Percentiles rank a stretch among this genome's conserved stretches.
Conservation (phyloP, 2,888 invertebrate species). For the Noctuana brunneofusca region DNA sequence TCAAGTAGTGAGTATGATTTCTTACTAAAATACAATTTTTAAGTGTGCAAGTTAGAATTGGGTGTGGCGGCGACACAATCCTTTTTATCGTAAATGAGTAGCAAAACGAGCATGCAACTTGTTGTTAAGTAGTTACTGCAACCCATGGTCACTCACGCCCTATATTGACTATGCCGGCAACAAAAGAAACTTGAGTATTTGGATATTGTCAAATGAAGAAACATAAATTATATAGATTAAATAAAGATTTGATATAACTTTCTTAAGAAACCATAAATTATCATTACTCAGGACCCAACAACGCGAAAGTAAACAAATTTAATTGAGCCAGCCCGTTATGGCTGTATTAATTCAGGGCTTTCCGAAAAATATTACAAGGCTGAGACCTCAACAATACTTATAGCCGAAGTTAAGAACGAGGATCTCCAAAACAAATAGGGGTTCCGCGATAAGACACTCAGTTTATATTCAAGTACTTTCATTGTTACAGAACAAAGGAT, state of each 20-base stretch:
- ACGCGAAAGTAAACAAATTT: conserved; percentile 17
- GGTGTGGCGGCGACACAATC: too few species aligned
- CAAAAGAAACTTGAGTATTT: too few species aligned
- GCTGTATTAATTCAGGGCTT: conserved; percentile 32
- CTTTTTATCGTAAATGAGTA: too few species aligned
- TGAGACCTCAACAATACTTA: conserved; percentile 37
- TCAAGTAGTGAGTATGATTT: too few species aligned
- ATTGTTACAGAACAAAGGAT: conserved; percentile 70
- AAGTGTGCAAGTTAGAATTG: too few species aligned
- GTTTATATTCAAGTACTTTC: conserved; percentile 67
- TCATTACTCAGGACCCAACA: conserved; percentile 16
- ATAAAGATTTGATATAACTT: neutral
- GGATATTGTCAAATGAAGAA: neutral
- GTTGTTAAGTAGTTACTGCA: too few species aligned
- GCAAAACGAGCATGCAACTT: too few species aligned
- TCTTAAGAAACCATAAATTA: conserved; percentile 10
- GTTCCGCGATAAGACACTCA: conserved; percentile 66
- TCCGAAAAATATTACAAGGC: conserved; percentile 31
- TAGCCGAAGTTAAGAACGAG: conserved; percentile 58
- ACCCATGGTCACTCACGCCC: too few species aligned
- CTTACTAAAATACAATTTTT: too few species aligned
- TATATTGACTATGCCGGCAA: too few species aligned
- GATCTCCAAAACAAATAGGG: conserved; percentile 71
- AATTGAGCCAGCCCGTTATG: conserved; percentile 27
- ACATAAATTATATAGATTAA: neutral